A percentile compares a stretch with the other conserved stretches of the same genome.
Conservation (phyloP, 2,888 invertebrate species). For the Phytoseiulus persimilis region DNA sequence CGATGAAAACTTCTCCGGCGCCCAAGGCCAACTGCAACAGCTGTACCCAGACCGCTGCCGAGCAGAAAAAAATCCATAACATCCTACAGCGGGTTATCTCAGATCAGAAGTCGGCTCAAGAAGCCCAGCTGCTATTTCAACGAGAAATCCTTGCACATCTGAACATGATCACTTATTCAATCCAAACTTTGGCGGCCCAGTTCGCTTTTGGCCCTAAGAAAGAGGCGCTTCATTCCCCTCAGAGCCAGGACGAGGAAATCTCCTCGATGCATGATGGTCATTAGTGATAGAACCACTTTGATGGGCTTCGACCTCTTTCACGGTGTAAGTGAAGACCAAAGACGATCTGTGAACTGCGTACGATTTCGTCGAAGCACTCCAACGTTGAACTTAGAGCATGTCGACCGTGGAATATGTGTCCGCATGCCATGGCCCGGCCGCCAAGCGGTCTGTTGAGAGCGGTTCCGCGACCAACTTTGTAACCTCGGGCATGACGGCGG, state of each 20-base stretch:
- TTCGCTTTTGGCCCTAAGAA: constrained; percentile 28
- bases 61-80: constrained; percentile 33
- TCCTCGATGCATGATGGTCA: constrained; percentile 27
- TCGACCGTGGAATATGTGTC: too few relatives aligned
- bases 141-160: constrained; percentile 31
- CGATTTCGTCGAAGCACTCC: not conserved
- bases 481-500: not conserved
- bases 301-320: not conserved
- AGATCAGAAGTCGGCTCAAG: constrained; percentile 26
- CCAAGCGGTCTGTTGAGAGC: too few relatives aligned
- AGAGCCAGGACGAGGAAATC: constrained; percentile 25
- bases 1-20: constrained; percentile 10
- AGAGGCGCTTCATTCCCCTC: constrained; percentile 11
- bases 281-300: not conserved
- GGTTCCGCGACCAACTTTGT: too few relatives aligned
- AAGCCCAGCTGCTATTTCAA: constrained; percentile 19
- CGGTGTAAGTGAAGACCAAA: not conserved
- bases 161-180: constrained; percentile 37
- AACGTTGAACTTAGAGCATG: not conserved
- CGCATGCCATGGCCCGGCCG: too few relatives aligned
- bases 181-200: constrained; percentile 17
- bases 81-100: constrained; percentile 18
- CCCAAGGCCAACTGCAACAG: constrained; percentile 32
- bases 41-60: constrained; percentile 22
- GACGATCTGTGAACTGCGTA: not conserved